Evolutionary conservation across 2,888 invertebrate species (phyloP).

Genomic region (Drosophila phalerata): DNA sequence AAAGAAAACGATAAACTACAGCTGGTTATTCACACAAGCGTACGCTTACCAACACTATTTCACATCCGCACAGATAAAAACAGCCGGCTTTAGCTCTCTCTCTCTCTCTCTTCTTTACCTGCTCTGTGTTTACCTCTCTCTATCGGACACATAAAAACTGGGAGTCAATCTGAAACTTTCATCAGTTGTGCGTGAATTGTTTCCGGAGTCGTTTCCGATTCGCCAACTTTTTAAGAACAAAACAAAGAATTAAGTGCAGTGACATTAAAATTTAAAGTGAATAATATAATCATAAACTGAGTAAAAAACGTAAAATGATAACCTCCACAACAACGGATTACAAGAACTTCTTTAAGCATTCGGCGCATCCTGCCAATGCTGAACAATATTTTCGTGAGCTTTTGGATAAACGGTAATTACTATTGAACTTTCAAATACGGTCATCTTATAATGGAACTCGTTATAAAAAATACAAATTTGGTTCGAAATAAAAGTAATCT

Average conservation of each 20-base stretch:
- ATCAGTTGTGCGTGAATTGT: constrained; percentile 61
- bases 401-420: constrained; percentile 74
- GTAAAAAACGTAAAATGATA: constrained; percentile 67
- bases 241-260: constrained; percentile 10
- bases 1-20: constrained; percentile 36
- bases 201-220: constrained; percentile 31
- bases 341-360: constrained; percentile 74
- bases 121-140: not conserved
- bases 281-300: constrained; percentile 14
- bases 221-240: not conserved
- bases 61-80: constrained; percentile 17
- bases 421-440: not conserved
- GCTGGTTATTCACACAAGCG: constrained; percentile 19
- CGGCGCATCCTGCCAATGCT: constrained; percentile 81
- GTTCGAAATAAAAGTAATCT: constrained; percentile 17
- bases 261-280: not conserved
- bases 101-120: not conserved
- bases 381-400: constrained; percentile 78
- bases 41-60: constrained; percentile 32
- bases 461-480: not conserved
- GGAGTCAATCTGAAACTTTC: constrained; percentile 47
- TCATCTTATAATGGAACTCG: too few species aligned
- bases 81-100: constrained; percentile 33
- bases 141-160: constrained; percentile 51
- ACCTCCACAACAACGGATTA: constrained; percentile 75